Evolutionary conservation across 2,888 invertebrate genomes (phyloP).

Genomic region (Pycnomerus fuliginosus): DNA sequence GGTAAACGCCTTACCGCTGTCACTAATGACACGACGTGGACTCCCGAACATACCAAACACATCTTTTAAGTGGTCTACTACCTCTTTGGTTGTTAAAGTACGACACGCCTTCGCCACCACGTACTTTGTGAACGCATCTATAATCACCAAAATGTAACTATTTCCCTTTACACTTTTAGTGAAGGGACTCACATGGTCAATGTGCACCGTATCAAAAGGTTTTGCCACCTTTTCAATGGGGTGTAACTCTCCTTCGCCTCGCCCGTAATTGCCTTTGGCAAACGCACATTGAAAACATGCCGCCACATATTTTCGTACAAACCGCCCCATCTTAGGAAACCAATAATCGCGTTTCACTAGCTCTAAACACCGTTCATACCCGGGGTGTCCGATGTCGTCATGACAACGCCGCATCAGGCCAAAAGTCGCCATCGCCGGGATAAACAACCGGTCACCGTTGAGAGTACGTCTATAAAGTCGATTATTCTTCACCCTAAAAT

Average conservation of each 20-base stretch:
- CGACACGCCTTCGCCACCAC: conserved; percentile 8
- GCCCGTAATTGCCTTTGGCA: conserved; percentile 30
- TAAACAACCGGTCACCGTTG: conserved; percentile 31
- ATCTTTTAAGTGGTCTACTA: conserved; percentile 3
- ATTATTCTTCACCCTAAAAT: conserved; percentile 1
- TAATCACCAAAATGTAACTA: conserved; percentile 20
- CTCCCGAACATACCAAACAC: conserved; percentile 16
- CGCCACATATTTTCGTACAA: conserved; percentile 1
- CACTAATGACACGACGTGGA: conserved; percentile 26
- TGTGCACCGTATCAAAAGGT: conserved; percentile 11
- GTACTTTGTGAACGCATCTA: conserved; percentile 27
- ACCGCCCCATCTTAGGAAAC: conserved; percentile 11
- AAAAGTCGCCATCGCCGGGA: conserved; percentile 32
- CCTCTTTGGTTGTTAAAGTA: conserved; percentile 7
- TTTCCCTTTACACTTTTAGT: conserved; percentile 21
- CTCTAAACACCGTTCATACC: conserved; percentile 35
- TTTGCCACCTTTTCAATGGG: conserved; percentile 6
- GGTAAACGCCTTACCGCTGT: conserved; percentile 26
- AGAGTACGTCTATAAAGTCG: conserved; percentile 10
- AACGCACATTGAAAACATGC: conserved; percentile 37
- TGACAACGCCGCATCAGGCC: conserved; percentile 36
- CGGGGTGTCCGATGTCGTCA: conserved; percentile 39
- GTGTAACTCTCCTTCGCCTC: conserved; percentile 6
- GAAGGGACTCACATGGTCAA: conserved; percentile 29
- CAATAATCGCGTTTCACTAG: conserved; percentile 25